Evolutionary conservation across 2,113 vertebrate genomes (phyloP).

Genomic region (Pachycephala philippinensis): DNA sequence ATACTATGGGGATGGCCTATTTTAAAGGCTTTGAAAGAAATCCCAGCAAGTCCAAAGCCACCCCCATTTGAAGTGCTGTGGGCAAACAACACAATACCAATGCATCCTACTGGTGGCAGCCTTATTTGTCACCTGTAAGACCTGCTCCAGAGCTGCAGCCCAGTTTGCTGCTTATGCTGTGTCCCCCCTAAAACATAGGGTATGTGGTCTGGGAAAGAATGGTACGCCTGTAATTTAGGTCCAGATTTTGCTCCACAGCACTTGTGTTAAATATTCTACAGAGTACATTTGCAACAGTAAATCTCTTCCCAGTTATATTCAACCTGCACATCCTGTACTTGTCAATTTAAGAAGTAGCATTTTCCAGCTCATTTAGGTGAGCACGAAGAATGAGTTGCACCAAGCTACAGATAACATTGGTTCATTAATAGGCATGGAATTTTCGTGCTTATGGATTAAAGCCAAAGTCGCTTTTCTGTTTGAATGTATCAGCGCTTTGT

Average conservation of each 20-base stretch:
- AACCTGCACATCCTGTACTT: background rate
- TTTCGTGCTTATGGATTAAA: background rate
- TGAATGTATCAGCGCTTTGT: background rate
- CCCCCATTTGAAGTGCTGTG: background rate
- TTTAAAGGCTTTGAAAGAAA: background rate
- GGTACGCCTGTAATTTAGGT: background rate
- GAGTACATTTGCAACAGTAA: background rate
- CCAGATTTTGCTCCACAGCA: background rate
- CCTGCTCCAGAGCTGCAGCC: background rate
- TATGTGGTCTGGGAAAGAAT: background rate
- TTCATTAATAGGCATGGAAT: background rate
- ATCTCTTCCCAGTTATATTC: background rate
- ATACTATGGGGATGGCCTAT: background rate
- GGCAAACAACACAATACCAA: background rate
- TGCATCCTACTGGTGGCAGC: background rate
- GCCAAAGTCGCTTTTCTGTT: background rate
- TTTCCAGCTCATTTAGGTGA: conserved; percentile 9
- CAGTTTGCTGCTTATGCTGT: background rate
- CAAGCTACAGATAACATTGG: fast-evolving
- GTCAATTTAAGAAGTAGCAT: background rate
- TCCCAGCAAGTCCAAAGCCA: background rate
- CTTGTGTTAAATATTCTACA: background rate
- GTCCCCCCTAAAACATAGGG: background rate
- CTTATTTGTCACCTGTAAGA: background rate
- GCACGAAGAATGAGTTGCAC: background rate